Evolutionary conservation across 2,888 invertebrate species (phyloP).

Genomic region (Aphrophora alni): DNA sequence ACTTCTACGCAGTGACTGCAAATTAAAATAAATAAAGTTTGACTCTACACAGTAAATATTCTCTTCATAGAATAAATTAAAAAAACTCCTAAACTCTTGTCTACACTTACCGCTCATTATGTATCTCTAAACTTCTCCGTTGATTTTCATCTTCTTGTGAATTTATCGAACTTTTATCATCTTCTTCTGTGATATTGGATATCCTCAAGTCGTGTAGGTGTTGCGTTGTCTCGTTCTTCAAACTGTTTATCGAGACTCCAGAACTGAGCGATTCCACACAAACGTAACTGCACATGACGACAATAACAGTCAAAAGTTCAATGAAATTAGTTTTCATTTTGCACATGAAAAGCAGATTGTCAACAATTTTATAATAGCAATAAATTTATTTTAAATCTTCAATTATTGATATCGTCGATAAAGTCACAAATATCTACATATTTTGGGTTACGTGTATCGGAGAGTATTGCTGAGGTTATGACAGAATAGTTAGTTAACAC

Average conservation of each 20-base stretch:
- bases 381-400: too few relatives aligned
- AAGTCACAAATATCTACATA: too few relatives aligned
- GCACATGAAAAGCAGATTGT: not conserved
- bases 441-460: not conserved
- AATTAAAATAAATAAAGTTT: too few relatives aligned
- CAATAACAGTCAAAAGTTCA: not conserved
- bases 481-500: not conserved
- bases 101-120: not conserved
- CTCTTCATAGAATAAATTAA: too few relatives aligned
- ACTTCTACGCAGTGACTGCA: too few relatives aligned
- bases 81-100: too few relatives aligned
- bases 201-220: not conserved
- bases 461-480: not conserved
- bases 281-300: not conserved
- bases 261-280: not conserved
- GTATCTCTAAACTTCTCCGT: not conserved
- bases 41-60: too few relatives aligned
- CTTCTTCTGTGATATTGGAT: not conserved
- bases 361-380: too few relatives aligned
- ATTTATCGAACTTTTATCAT: not conserved
- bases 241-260: not conserved
- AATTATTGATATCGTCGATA: too few relatives aligned
- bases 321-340: not conserved
- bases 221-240: not conserved
- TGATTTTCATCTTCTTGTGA: not conserved